phyloP scores from a whole-genome alignment of 2,888 invertebrate species.

The Hirtodrosophila alboralis region DNA sequence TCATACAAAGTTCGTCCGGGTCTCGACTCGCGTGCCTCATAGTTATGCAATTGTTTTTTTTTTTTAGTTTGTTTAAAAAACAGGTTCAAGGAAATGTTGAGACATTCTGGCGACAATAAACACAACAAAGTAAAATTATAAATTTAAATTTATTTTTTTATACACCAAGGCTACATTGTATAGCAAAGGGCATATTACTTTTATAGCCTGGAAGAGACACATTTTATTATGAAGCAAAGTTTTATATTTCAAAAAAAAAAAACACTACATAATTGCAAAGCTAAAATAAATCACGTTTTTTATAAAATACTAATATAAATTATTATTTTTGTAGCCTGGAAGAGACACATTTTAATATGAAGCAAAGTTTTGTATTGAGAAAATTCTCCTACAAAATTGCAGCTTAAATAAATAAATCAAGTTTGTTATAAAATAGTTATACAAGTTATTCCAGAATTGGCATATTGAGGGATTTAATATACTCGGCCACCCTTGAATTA shows the following conservation, averaged over 20 bases:
- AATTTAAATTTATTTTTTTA: conserved; percentile 67
- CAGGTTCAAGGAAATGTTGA: conserved; percentile 37
- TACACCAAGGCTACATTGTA: no score
- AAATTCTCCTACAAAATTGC: no score
- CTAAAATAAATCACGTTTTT: no score
- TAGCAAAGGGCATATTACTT: conserved; percentile 14
- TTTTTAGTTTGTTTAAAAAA: conserved; percentile 7
- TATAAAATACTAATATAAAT: no score
- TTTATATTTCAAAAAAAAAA: no score
- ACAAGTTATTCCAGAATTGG: conserved; percentile 45
- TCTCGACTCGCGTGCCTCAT: conserved; percentile 53
- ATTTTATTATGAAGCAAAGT: no score
- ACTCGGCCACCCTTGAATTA: conserved; percentile 23
- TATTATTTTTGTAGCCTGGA: no score
- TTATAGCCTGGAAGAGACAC: no score
- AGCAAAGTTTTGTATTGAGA: no score
- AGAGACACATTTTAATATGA: no score
- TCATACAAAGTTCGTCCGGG: conserved; percentile 15
- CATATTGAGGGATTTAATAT: conserved; percentile 14
- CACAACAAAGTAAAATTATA: conserved; percentile 5
- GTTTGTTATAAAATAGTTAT: conserved; percentile 9
- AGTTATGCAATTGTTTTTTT: conserved; percentile 59
- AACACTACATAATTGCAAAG: no score
- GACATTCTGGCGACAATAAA: conserved; percentile 60
- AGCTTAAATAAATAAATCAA: conserved; percentile 5